Conservation (phyloP, 2,797 vertebrate genomes). For the Etheostoma perlongum region DNA sequence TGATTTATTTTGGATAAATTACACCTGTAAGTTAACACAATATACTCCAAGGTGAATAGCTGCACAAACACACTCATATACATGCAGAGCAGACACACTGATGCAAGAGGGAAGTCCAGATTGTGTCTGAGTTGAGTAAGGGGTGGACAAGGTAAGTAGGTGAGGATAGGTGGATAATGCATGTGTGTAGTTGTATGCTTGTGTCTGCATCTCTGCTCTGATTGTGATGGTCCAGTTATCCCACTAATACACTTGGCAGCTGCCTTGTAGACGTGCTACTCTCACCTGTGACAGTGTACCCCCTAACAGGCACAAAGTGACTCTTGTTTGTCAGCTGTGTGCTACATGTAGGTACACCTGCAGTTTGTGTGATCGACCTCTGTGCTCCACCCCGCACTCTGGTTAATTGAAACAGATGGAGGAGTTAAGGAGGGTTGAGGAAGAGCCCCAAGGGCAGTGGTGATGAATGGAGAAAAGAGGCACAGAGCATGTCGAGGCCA, state of each 20-base stretch:
- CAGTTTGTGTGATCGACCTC: constrained; percentile 53
- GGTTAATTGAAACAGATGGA: constrained; percentile 85
- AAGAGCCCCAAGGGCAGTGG: constrained; percentile 52
- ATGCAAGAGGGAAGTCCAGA: constrained; percentile 17
- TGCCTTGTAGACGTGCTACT: constrained; percentile 8
- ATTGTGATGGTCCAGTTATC: constrained; percentile 22
- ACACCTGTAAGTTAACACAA: constrained; percentile 9
- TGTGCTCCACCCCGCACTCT: constrained; percentile 68
- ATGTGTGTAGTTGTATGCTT: constrained; percentile 10
- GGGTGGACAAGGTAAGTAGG: constrained; percentile 17
- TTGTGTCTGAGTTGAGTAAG: constrained; percentile 16
- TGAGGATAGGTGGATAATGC: constrained; percentile 6
- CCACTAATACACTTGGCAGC: constrained; percentile 29
- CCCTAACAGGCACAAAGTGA: constrained; percentile 37
- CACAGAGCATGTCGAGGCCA: constrained; percentile 42
- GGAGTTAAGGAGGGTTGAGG: constrained; percentile 55
- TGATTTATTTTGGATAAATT: constrained; percentile 1
- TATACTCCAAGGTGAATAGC: constrained; percentile 19
- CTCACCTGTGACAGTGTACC: constrained; percentile 37
- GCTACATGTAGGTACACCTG: constrained; percentile 55
- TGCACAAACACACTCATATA: constrained; percentile 15
- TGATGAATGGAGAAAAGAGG: constrained; percentile 53
- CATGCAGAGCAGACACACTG: constrained; percentile 29
- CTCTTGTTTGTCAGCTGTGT: constrained; percentile 46
- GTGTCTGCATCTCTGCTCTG: constrained; percentile 20